Evolutionary conservation across 2,797 vertebrate species (phyloP).

Genomic region (Pantherophis vulpinus): DNA sequence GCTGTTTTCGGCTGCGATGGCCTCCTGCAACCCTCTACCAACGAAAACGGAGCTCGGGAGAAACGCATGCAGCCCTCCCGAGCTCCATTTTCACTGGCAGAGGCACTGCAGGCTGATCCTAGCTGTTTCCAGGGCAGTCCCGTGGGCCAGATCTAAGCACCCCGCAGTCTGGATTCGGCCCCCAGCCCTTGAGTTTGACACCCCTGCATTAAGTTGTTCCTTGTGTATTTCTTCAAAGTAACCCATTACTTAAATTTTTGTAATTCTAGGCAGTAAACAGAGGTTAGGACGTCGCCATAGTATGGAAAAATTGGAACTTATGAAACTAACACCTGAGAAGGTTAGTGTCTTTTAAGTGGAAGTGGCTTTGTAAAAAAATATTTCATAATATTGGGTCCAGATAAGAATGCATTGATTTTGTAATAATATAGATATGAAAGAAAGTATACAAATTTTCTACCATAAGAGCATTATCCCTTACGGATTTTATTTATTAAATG

Average conservation of each 20-base stretch:
- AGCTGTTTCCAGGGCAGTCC: no score
- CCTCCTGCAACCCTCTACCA: no score
- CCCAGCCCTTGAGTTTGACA: no score
- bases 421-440: background rate
- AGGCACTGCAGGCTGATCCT: no score
- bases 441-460: background rate
- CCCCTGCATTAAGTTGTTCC: background rate
- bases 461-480: background rate
- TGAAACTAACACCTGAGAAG: conserved; percentile 96
- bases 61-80: no score
- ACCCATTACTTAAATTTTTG: conserved; percentile 16
- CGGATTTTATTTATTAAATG: background rate
- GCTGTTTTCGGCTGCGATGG: no score
- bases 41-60: no score
- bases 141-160: no score
- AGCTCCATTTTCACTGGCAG: no score
- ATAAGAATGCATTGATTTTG: background rate
- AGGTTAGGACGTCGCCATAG: conserved; percentile 87
- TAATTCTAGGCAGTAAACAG: conserved; percentile 77
- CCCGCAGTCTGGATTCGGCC: no score
- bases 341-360: conserved; percentile 64
- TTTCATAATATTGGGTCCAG: background rate
- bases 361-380: background rate
- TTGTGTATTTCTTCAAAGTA: background rate
- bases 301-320: conserved; percentile 98